Percentiles rank a stretch among this genome's conserved stretches.
Conservation (phyloP, 2,888 invertebrate genomes). For the Sericinus montela region DNA sequence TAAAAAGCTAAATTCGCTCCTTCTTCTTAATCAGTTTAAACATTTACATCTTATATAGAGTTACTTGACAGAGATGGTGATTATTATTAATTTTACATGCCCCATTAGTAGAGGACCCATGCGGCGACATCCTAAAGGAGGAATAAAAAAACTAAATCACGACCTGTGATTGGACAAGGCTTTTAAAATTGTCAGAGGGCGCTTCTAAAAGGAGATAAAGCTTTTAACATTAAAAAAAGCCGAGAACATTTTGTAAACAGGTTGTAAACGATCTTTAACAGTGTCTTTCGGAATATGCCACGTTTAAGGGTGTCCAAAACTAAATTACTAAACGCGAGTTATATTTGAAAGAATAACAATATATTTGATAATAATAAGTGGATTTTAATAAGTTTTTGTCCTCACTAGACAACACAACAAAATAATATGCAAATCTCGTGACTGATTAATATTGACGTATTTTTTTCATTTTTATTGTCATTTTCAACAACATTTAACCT, state of each 20-base stretch:
- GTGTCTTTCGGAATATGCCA: neutral
- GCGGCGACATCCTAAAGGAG: constrained; percentile 33
- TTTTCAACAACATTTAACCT: too few relatives aligned
- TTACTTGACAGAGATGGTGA: constrained; percentile 28
- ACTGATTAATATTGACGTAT: too few relatives aligned
- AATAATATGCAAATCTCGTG: too few relatives aligned
- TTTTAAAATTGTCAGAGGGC: constrained; percentile 63
- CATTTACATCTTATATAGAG: constrained; percentile 9
- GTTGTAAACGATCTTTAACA: constrained; percentile 57
- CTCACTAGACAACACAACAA: too few relatives aligned
- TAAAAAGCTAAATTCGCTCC: too few relatives aligned
- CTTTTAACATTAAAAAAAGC: constrained; percentile 55
- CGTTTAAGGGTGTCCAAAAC: neutral
- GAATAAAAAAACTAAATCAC: constrained; percentile 39
- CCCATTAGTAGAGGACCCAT: constrained; percentile 46
- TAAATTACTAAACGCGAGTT: too few relatives aligned
- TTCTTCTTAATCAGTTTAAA: neutral
- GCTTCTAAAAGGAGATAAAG: constrained; percentile 65
- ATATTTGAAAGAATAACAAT: too few relatives aligned
- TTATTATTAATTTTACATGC: constrained; percentile 60
- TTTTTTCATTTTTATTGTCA: too few relatives aligned
- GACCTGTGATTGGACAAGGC: constrained; percentile 40
- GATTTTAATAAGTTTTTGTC: too few relatives aligned
- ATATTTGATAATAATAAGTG: too few relatives aligned
- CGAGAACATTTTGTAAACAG: constrained; percentile 61